Base-by-base conservation (phyloP, 2,888 invertebrate genomes). In the Lissonota sp. region DNA sequence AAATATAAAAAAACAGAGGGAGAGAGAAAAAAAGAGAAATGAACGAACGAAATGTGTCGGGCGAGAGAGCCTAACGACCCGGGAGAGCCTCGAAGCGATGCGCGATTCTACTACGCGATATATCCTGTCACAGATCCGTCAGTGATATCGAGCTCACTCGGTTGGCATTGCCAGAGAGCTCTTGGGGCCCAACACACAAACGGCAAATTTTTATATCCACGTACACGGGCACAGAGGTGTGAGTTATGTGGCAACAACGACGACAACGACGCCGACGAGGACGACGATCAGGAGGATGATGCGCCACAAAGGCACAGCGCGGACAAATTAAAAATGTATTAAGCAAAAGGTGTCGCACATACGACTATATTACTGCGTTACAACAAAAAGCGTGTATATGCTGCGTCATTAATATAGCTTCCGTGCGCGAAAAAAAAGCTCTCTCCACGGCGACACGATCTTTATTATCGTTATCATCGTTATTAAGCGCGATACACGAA, bases 251-350 rank as follows among this genome's bases (percentile, higher is more conserved):
- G 26, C 26, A 26, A 26, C 26, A 26, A 26, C 26, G 26, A 26
- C 3, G 26, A 67, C 69, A 57, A 75, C 42, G 26, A 71, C n/a
- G n/a, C n/a, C n/a, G n/a, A n/a, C n/a, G n/a, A n/a, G n/a, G n/a
- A 67, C 69, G 57, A 75, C 42, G 26, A 71, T 53, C 14, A 70
- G 64, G 70, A 82, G 72, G 80, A 74, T 67, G 74, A 77, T 77
- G 82, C 70, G 78, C 60, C 60, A 37, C 58, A 26, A 26, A 42
- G 63, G 72, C 46, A 79, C 63, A 64, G 40, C 80, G 42, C 51
- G 39, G 69, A 82, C 80, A 85, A 91, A 91, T 91, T 91, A 91
- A 91, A 91, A 91, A 89, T 90, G 86, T 89, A 91, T 91, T 91
- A 90, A 85, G 87, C 87, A 84, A 77, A 63, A 87, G 83, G 86